Percentiles rank a stretch among this genome's conserved stretches.
Conservation (phyloP, 1,140 invertebrate genomes). For the Ips nitidus region DNA sequence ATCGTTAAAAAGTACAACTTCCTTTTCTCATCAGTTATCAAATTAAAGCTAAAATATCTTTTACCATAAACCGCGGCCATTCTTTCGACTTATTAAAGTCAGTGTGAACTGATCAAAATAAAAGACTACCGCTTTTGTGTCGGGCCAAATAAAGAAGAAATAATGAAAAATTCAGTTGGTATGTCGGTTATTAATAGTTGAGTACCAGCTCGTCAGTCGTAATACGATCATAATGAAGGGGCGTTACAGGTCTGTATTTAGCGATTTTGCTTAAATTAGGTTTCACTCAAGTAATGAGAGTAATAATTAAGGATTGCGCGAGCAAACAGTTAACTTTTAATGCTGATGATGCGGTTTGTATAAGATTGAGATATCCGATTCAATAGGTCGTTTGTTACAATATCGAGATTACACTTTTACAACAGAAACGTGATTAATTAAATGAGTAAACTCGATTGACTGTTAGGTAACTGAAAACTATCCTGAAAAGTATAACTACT, state of each 20-base stretch:
- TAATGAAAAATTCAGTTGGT: slow-evolving; percentile 34
- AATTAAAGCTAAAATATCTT: slow-evolving; percentile 33
- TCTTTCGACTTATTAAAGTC: slow-evolving; percentile 35
- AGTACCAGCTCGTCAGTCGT: slow-evolving; percentile 36
- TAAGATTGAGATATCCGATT: neutral
- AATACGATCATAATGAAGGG: slow-evolving; percentile 35
- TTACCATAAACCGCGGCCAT: slow-evolving; percentile 31
- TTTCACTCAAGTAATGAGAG: slow-evolving; percentile 15
- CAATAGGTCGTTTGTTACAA: neutral
- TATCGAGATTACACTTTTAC: too few species aligned
- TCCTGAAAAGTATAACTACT: neutral
- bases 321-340: slow-evolving; percentile 17
- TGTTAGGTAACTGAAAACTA: too few species aligned
- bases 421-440: too few species aligned
- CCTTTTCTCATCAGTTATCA: slow-evolving; percentile 35
- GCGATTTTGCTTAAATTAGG: slow-evolving; percentile 7
- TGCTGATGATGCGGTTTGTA: slow-evolving; percentile 2
- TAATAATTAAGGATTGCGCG: neutral
- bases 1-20: slow-evolving; percentile 21
- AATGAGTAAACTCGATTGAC: too few species aligned
- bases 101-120: slow-evolving; percentile 39
- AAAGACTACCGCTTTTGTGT: slow-evolving; percentile 36
- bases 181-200: slow-evolving; percentile 39
- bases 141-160: slow-evolving; percentile 38
- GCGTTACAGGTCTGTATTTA: slow-evolving; percentile 25